A percentile compares a stretch with the other conserved stretches of the same genome.
These are phyloP conservation scores for Druon quercuslanigerum DNA, from an alignment of 1,140 invertebrate genomes.

Conservation along the genomic window DNA sequence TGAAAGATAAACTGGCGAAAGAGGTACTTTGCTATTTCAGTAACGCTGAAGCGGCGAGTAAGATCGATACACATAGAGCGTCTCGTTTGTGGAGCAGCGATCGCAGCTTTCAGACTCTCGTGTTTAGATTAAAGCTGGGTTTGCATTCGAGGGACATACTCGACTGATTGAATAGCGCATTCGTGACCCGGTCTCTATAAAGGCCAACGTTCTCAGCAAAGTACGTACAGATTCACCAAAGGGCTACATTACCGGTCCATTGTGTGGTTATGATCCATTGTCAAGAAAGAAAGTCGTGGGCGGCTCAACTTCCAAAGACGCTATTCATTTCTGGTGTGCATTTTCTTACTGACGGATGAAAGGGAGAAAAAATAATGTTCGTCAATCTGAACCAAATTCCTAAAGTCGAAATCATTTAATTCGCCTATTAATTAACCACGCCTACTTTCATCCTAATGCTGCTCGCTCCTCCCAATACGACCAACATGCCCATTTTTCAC, in stretches of 20 bases:
- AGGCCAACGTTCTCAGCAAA: background rate
- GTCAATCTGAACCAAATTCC: no score
- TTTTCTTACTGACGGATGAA: no score
- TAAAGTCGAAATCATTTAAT: no score
- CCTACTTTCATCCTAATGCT: no score
- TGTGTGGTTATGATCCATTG: background rate
- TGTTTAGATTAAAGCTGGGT: slow-evolving; percentile 29
- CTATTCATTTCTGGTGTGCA: no score
- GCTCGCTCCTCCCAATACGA: no score
- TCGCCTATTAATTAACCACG: no score
- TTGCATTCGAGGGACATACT: slow-evolving; percentile 13
- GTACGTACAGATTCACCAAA: background rate
- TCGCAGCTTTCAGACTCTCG: slow-evolving; percentile 24
- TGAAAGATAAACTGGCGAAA: slow-evolving; percentile 12
- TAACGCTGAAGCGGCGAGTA: slow-evolving; percentile 16
- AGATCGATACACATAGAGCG: slow-evolving; percentile 24
- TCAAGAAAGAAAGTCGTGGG: background rate
- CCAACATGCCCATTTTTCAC: no score
- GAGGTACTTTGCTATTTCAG: slow-evolving; percentile 29
- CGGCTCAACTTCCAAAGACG: no score
- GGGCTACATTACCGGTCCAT: background rate
- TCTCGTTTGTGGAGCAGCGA: slow-evolving; percentile 3
- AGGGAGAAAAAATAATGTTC: no score
- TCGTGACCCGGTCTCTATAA: slow-evolving; percentile 2
- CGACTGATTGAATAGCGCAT: slow-evolving; percentile 25